A percentile compares a stretch with the other conserved stretches of the same genome.
Conservation (phyloP, 2,888 invertebrate species). For the Autographa pulchrina region DNA sequence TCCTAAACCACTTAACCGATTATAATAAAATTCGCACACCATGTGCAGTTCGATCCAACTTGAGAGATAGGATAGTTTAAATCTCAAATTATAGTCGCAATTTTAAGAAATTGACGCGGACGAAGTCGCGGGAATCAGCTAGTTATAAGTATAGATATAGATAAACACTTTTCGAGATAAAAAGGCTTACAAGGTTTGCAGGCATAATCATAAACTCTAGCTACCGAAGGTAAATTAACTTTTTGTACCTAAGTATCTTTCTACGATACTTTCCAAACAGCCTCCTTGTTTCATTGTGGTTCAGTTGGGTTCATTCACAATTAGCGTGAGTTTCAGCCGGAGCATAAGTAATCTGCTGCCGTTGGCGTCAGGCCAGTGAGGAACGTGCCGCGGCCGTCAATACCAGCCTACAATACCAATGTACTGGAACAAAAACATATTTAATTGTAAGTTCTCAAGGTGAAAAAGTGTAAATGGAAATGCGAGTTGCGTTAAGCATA, state of each 20-base stretch:
- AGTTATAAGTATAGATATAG: no score
- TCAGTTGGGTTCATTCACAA: slow-evolving; percentile 64
- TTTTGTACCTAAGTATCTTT: background rate
- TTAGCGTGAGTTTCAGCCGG: slow-evolving; percentile 62
- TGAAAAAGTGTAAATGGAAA: background rate
- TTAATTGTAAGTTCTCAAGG: background rate
- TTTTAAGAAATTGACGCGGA: no score
- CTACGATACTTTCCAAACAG: slow-evolving; percentile 32
- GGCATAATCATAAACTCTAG: no score
- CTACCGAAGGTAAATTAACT: no score
- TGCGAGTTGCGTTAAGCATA: background rate
- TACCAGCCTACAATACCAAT: slow-evolving; percentile 32
- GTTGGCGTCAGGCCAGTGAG: slow-evolving; percentile 50
- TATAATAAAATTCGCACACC: no score
- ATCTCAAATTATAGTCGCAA: no score
- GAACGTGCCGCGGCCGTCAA: slow-evolving; percentile 36
- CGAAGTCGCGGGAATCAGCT: no score
- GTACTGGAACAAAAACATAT: background rate
- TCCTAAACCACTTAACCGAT: no score
- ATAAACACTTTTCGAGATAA: no score
- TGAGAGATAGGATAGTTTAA: no score
- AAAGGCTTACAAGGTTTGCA: no score
- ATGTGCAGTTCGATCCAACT: no score
- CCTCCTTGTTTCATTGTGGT: slow-evolving; percentile 47
- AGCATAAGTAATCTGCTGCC: slow-evolving; percentile 32